Conservation (phyloP, 2,113 vertebrate species). For the Ranitomeya variabilis region DNA sequence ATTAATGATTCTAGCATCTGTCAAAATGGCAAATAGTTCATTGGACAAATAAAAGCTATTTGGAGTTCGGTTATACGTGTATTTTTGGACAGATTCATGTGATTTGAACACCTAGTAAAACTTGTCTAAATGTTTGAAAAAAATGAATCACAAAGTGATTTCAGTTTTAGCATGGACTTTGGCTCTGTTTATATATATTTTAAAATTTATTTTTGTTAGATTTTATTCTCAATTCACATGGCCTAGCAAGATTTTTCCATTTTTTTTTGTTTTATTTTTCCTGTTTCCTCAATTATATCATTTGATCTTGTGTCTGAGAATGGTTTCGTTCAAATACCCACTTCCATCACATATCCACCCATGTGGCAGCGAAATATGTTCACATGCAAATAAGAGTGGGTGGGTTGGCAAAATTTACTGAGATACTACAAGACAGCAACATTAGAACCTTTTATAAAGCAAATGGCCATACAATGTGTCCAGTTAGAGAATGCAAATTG, state of each 20-base stretch:
- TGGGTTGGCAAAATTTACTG: too few relatives aligned
- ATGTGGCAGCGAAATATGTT: too few relatives aligned
- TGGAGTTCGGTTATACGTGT: not conserved
- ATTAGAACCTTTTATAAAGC: too few relatives aligned
- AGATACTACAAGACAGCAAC: too few relatives aligned
- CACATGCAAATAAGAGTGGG: too few relatives aligned
- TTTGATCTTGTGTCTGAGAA: too few relatives aligned
- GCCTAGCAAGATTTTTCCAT: too few relatives aligned
- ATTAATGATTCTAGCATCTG: not conserved
- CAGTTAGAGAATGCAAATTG: too few relatives aligned
- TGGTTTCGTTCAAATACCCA: not conserved
- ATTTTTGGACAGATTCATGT: not conserved
- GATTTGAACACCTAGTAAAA: conserved; percentile 1
- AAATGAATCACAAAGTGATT: not conserved
- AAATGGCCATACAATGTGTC: too few relatives aligned
- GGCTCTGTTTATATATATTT: not conserved
- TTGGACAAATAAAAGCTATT: not conserved
- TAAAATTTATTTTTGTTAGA: not conserved
- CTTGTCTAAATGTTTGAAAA: not conserved
- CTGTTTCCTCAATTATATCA: too few relatives aligned
- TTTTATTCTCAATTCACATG: too few relatives aligned
- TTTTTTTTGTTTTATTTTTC: too few relatives aligned
- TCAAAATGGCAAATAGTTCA: not conserved
- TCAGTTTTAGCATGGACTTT: not conserved
- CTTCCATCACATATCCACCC: not conserved